Evolutionary conservation across 2,888 invertebrate genomes (phyloP).

Genomic region (Kuschelorhynchus macadamiae): DNA sequence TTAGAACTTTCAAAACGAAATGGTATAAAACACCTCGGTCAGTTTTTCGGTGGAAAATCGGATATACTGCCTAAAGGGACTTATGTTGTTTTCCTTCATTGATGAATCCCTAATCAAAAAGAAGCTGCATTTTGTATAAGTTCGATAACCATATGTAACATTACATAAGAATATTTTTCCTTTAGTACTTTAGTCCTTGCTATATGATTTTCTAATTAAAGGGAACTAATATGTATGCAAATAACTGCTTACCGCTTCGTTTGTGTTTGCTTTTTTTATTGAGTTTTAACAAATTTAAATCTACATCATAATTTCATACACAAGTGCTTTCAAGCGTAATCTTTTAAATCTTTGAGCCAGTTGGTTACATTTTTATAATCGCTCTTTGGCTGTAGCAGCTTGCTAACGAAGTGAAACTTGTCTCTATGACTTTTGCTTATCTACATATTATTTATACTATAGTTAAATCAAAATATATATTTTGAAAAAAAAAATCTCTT

Average conservation of each 20-base stretch:
- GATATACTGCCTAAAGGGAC: no score
- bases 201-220: neutral
- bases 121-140: no score
- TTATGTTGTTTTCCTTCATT: no score
- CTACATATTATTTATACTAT: no score
- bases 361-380: slow-evolving; percentile 2
- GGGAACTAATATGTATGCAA: slow-evolving; percentile 8
- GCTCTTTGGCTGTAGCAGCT: neutral
- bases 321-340: slow-evolving; percentile 22
- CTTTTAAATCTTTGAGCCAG: slow-evolving; percentile 22
- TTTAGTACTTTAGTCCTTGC: neutral
- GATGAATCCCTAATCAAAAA: no score
- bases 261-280: slow-evolving; percentile 29
- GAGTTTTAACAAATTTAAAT: slow-evolving; percentile 20
- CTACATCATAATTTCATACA: slow-evolving; percentile 9
- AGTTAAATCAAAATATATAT: no score
- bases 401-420: slow-evolving; percentile 11
- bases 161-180: neutral
- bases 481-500: no score
- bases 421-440: slow-evolving; percentile 1
- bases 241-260: slow-evolving; percentile 13
- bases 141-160: no score
- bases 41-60: no score
- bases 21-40: no score
- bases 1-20: no score